Base-by-base conservation (phyloP, 2,113 vertebrate genomes). In the Piaya cayana region DNA sequence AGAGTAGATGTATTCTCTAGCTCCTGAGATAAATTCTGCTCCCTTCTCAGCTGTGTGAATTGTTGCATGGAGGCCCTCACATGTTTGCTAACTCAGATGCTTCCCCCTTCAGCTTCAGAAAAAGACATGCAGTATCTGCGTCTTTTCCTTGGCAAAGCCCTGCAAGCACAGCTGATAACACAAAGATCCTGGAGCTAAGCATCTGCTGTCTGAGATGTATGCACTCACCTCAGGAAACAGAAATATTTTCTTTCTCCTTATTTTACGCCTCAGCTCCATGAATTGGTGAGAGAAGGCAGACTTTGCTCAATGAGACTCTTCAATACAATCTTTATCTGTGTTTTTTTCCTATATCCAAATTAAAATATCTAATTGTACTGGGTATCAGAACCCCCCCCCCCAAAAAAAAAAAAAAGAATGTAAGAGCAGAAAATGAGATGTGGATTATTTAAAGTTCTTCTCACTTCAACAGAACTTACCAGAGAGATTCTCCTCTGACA, bases 91-190 rank as follows among this genome's bases (percentile, higher is more conserved):
- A 34, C 45, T 86, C 63, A 25, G n/a, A 29, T 34, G 29, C 42
- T 65, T 50, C 69, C 52, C 53, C 11, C 17, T 81, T 77, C 80
- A 63, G 76, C 86, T 86, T 49, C 55, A 25, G 63, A 39, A 80
- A 22, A 72, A 45, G 42, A 50, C 1, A 0, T 26, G 11, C 30
- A 13, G 47, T 37, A 25, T 75, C 37, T 80, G 55, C 4, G 0
- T 72, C 45, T 83, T 70, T 74, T 81, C 49, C 56, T 82, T 71
- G 78, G 58, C 53, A 75, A 64, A 87, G 81, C 50, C 32, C 3
- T 71, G 27, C 45, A 15, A 68, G 39, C 1, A 1, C 53, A 76
- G 75, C 72, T 92, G 56, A 34, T 55, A 53, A 50, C 14, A 36
- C 21, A 11, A 36, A 60, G 36, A 47, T 88, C 45, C 42, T 30